phyloP scores from a whole-genome alignment of 2,797 vertebrate genomes.

The Gallinago stenura region DNA sequence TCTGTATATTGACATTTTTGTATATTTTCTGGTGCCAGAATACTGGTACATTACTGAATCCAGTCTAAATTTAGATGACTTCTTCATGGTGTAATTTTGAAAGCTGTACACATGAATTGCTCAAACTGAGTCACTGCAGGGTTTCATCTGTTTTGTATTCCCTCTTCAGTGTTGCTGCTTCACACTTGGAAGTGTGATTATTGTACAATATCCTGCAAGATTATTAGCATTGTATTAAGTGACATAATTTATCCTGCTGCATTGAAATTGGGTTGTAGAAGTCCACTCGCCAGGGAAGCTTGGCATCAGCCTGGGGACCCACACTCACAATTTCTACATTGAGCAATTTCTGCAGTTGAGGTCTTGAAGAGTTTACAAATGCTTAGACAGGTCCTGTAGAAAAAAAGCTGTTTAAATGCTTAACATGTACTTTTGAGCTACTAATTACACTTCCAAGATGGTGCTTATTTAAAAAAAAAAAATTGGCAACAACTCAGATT shows the following conservation, averaged over 20 bases:
- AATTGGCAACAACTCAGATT: not conserved
- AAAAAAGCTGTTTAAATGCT: slow-evolving; percentile 52
- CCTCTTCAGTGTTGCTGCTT: slow-evolving; percentile 15
- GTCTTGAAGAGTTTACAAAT: slow-evolving; percentile 26
- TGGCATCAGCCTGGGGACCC: not conserved
- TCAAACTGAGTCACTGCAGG: slow-evolving; percentile 32
- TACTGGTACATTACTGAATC: not conserved
- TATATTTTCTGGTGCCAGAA: not conserved
- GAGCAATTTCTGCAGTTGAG: slow-evolving; percentile 11
- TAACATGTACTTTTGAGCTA: slow-evolving; percentile 10
- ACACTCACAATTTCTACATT: not conserved
- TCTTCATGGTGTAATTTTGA: slow-evolving; percentile 1
- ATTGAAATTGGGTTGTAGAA: not conserved
- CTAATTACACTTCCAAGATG: slow-evolving; percentile 55
- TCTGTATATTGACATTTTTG: not conserved
- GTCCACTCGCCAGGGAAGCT: not conserved
- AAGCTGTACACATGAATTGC: slow-evolving; percentile 1
- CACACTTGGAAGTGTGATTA: slow-evolving; percentile 17
- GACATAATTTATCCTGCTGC: slow-evolving; percentile 3
- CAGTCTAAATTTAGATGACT: slow-evolving; percentile 33
- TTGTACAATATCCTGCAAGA: slow-evolving; percentile 4
- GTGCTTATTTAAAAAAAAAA: slow-evolving; percentile 25
- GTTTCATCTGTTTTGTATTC: slow-evolving; percentile 33
- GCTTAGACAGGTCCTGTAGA: slow-evolving; percentile 7
- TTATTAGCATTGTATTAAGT: slow-evolving; percentile 27